A percentile compares a stretch with the other conserved stretches of the same genome.
These are phyloP conservation scores for Callimorpha dominula DNA, from an alignment of 2,888 invertebrate genomes.

Conservation along the genomic window DNA sequence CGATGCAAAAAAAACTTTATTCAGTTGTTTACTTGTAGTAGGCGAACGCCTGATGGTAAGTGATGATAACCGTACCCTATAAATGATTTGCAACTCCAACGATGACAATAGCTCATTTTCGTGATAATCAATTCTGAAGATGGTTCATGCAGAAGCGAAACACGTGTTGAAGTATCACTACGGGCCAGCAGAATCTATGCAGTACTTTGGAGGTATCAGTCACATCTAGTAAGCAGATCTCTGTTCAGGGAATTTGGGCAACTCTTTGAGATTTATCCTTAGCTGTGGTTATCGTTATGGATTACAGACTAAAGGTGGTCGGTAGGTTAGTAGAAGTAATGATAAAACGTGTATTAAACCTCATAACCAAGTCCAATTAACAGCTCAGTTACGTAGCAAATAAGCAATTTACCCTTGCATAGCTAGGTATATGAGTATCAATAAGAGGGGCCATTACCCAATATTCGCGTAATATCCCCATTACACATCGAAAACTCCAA, in stretches of 20 bases:
- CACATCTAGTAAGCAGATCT: too few relatives aligned
- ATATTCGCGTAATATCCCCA: constrained; percentile 56
- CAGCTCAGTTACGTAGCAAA: background rate
- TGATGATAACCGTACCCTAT: too few relatives aligned
- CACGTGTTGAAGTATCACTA: background rate
- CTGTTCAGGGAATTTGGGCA: too few relatives aligned
- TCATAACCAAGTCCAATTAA: background rate
- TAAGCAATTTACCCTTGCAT: background rate
- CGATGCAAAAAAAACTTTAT: too few relatives aligned
- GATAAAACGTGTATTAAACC: too few relatives aligned
- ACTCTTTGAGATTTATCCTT: background rate
- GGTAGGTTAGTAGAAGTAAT: background rate
- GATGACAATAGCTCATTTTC: background rate
- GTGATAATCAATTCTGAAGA: background rate
- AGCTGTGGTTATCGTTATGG: background rate
- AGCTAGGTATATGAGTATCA: constrained; percentile 19
- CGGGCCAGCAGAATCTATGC: background rate
- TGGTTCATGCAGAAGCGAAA: background rate
- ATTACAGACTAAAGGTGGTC: too few relatives aligned
- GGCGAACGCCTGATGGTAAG: too few relatives aligned
- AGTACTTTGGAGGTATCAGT: too few relatives aligned
- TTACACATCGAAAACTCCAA: constrained; percentile 71
- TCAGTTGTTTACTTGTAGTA: too few relatives aligned
- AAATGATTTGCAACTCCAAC: background rate
- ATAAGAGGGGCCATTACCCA: constrained; percentile 38